Percentiles rank a stretch among this genome's conserved stretches.
These are phyloP conservation scores for Microcebus griseorufus DNA, from an alignment of 2,113 vertebrate species.

Conservation along the genomic window DNA sequence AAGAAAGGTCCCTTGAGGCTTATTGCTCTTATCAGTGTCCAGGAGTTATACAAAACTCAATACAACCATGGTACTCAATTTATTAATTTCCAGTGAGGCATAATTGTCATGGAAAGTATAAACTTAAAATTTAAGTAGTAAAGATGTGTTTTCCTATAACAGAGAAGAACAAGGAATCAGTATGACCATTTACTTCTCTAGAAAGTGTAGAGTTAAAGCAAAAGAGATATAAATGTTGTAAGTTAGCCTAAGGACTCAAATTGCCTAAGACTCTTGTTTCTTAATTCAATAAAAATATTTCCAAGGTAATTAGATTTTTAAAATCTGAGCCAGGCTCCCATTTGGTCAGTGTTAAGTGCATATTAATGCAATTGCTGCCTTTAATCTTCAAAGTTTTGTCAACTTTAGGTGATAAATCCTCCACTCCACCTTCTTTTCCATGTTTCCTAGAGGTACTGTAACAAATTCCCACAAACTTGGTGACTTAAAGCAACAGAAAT, in stretches of 20 bases:
- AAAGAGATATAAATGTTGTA: slow-evolving; percentile 3
- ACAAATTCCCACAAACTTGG: not conserved
- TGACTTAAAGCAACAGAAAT: not conserved
- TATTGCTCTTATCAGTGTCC: not conserved
- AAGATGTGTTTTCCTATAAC: not conserved
- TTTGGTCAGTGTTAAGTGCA: not conserved
- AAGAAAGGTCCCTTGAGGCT: not conserved
- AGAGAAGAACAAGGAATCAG: not conserved
- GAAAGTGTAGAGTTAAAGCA: not conserved
- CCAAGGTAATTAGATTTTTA: not conserved
- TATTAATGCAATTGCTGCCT: not conserved
- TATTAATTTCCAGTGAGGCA: not conserved
- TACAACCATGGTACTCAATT: not conserved
- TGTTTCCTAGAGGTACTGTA: not conserved
- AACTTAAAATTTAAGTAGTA: not conserved
- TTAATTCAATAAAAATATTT: not conserved
- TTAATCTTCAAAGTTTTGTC: not conserved
- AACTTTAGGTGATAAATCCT: not conserved
- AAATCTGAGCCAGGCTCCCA: not conserved
- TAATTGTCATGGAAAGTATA: not conserved
- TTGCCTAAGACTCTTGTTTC: not conserved
- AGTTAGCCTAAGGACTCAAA: not conserved
- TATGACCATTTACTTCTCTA: not conserved
- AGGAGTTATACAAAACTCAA: not conserved
- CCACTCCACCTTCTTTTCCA: not conserved